Conservation (phyloP, 2,888 invertebrate genomes). For the Ceramica pisi region DNA sequence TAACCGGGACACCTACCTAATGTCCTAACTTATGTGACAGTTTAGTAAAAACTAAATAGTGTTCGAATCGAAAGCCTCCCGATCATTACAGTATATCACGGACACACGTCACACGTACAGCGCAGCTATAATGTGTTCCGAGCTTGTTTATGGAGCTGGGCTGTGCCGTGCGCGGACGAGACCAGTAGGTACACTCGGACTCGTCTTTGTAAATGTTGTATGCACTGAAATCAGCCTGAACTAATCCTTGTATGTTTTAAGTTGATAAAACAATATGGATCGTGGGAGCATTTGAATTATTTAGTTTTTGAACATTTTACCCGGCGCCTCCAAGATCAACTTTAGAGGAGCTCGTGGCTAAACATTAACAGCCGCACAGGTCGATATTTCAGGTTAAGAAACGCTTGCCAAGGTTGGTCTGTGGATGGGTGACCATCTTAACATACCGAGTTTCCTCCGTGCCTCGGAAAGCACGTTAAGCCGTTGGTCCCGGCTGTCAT, state of each 20-base stretch:
- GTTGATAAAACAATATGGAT: too few species aligned
- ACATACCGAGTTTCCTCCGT: too few species aligned
- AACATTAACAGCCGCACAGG: too few species aligned
- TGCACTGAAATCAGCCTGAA: background rate
- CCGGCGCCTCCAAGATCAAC: too few species aligned
- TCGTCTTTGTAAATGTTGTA: background rate
- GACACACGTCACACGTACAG: background rate
- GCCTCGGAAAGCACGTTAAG: too few species aligned
- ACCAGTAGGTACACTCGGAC: conserved; percentile 16
- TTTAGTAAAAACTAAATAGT: background rate
- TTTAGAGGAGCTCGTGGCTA: too few species aligned
- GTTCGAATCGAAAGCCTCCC: conserved; percentile 2
- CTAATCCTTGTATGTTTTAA: background rate
- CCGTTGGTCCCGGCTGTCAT: too few species aligned
- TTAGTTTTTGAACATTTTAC: background rate
- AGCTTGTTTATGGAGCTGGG: conserved; percentile 1
- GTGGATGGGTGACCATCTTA: too few species aligned
- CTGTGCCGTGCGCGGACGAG: background rate
- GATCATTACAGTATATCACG: conserved; percentile 16
- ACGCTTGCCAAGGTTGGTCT: too few species aligned
- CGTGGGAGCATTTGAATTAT: background rate
- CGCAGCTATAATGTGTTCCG: background rate
- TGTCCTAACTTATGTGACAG: conserved; percentile 1
- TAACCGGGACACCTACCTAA: too few species aligned
- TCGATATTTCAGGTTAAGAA: too few species aligned